These are phyloP conservation scores for Odontamblyopus rebecca DNA, from an alignment of 2,797 vertebrate species.

Conservation along the genomic window DNA sequence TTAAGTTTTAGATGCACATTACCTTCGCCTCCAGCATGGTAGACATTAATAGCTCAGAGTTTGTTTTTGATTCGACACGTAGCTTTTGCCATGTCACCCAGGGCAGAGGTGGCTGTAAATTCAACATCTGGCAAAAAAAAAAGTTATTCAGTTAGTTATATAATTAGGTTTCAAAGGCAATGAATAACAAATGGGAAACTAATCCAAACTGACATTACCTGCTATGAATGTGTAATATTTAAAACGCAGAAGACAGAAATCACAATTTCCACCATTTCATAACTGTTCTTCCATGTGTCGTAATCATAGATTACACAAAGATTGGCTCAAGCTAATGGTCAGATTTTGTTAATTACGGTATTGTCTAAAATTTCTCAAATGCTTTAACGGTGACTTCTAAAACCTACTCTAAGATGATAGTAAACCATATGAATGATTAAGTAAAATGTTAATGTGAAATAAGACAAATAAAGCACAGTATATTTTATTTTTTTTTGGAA, in stretches of 20 bases:
- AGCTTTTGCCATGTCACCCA: slow-evolving; percentile 91
- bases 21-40: slow-evolving; percentile 88
- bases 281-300: background rate
- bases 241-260: background rate
- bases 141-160: background rate
- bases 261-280: background rate
- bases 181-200: background rate
- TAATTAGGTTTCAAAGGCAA: background rate
- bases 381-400: no score
- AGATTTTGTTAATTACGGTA: no score
- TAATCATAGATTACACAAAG: no score
- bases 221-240: no score
- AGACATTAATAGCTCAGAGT: slow-evolving; percentile 79
- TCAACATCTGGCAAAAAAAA: slow-evolving; percentile 81
- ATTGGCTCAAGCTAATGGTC: no score
- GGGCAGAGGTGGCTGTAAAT: slow-evolving; percentile 72
- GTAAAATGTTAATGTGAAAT: no score
- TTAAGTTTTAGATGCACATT: background rate
- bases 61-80: slow-evolving; percentile 80
- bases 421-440: no score
- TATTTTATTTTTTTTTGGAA: no score
- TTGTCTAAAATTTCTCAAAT: no score
- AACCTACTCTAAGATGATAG: no score
- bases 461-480: no score
- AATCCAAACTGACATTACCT: no score